Evolutionary conservation across 2,797 vertebrate species (phyloP), one percentile per base, ranked within the genome.

Genomic region (Hoplostethus atlanticus): DNA sequence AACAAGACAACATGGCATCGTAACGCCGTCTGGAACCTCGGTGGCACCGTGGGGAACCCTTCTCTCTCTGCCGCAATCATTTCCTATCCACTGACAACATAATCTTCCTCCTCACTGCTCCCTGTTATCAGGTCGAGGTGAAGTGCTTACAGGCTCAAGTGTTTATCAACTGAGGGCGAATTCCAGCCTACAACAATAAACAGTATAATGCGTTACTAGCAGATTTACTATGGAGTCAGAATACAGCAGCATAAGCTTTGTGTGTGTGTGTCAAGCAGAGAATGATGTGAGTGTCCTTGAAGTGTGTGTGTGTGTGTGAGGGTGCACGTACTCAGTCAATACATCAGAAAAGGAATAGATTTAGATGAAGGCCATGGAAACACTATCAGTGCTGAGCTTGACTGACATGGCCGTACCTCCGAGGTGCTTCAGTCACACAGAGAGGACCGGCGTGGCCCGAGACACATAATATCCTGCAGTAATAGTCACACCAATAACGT

Each of bases 71-170:
- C 17, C 42, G 0, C 28, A 3, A 21, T 74, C 42, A 36, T 65
- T 77, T 77, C 64, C 77, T 68, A 54, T 68, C 31, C 0, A 0
- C 60, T 68, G 25, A 77, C 64, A 65, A 50, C 65, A 59, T 73
- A 34, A 83, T 81, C 72, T 62, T 40, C 46, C n/a, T 55, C 58
- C 48, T 54, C 3, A 11, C 40, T 3, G 46, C 47, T 4, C 10
- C 40, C 13, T 47, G 46, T 5, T 47, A 5, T 47, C 4, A 6
- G 16, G 46, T 5, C 28, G 2, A 28, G 28, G 28, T 28, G 28
- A 28, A 28, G 2, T 28, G 28, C 28, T 28, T 28, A 47, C 16
- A 47, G 13, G 46, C 5, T 4, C 13, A 47, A 47, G 46, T 1
- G 16, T 5, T 47, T 11, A 13, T 21, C 15, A 21, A 59, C 16